Conservation (phyloP, 2,797 vertebrate species). For the Staurois parvus region DNA sequence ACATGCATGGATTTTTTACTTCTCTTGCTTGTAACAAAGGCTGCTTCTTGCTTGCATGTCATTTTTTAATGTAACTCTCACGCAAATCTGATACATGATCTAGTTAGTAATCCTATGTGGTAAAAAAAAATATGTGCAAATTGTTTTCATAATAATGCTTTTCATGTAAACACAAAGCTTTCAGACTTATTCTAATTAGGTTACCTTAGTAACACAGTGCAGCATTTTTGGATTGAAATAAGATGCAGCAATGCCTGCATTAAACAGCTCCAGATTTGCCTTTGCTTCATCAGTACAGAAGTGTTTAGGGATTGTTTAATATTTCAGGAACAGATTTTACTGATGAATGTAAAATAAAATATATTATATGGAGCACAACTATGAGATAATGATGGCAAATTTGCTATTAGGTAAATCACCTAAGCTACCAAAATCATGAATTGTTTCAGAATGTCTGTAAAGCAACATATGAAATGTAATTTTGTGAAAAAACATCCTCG, state of each 20-base stretch:
- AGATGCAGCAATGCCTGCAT: constrained; percentile 15
- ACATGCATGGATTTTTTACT: too few relatives aligned
- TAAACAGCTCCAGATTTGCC: constrained; percentile 30
- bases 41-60: too few relatives aligned
- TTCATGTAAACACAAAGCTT: constrained; percentile 7
- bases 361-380: neutral
- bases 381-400: neutral
- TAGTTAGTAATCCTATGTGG: neutral
- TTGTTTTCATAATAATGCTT: constrained; percentile 8
- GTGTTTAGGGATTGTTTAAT: constrained; percentile 6
- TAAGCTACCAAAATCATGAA: too few relatives aligned
- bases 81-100: neutral
- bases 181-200: neutral
- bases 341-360: neutral
- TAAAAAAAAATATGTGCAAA: constrained; percentile 22
- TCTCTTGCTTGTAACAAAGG: too few relatives aligned
- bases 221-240: constrained; percentile 37
- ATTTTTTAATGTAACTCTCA: too few relatives aligned
- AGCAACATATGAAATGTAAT: too few relatives aligned
- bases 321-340: constrained; percentile 14
- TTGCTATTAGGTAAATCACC: too few relatives aligned
- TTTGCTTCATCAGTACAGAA: constrained; percentile 29
- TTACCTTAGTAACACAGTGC: constrained; percentile 52
- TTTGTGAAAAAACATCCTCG: too few relatives aligned
- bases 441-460: too few relatives aligned